phyloP scores from a whole-genome alignment of 2,888 invertebrate species.

The Drosophila nr. perissopoda region DNA sequence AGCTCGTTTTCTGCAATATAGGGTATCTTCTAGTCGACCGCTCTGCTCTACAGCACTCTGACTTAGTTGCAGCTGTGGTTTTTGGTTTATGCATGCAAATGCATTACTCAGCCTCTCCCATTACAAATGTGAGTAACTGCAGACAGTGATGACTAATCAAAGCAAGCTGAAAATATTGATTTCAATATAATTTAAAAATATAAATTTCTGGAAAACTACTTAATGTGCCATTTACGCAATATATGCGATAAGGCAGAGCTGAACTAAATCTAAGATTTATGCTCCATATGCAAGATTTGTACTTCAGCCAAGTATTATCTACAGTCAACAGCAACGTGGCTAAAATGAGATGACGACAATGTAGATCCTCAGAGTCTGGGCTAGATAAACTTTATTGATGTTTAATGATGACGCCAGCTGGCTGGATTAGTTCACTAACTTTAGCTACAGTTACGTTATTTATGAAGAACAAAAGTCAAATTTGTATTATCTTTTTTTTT shows the following conservation, averaged over 20 bases:
- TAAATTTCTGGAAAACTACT: conserved; percentile 3
- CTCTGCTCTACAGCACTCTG: too few species aligned
- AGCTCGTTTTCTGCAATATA: background rate
- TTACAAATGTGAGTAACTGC: conserved; percentile 28
- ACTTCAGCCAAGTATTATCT: conserved; percentile 1
- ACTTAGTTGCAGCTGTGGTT: conserved; percentile 16
- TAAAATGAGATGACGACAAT: background rate
- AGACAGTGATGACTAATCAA: conserved; percentile 36
- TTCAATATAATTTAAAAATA: conserved; percentile 10
- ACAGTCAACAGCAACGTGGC: background rate
- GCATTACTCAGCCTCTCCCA: conserved; percentile 52
- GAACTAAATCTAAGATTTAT: background rate
- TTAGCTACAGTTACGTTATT: background rate
- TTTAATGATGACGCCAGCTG: background rate
- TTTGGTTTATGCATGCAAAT: conserved; percentile 48
- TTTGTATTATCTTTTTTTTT: background rate
- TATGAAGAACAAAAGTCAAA: background rate
- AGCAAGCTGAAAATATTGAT: conserved; percentile 29
- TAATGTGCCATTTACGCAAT: background rate
- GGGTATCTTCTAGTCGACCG: background rate
- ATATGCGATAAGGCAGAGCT: background rate
- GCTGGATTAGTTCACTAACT: background rate
- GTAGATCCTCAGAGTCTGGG: background rate
- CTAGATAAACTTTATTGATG: conserved; percentile 1
- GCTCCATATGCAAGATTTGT: background rate